phyloP scores from a whole-genome alignment of 2,888 invertebrate genomes.

The Tenthredo livida region DNA sequence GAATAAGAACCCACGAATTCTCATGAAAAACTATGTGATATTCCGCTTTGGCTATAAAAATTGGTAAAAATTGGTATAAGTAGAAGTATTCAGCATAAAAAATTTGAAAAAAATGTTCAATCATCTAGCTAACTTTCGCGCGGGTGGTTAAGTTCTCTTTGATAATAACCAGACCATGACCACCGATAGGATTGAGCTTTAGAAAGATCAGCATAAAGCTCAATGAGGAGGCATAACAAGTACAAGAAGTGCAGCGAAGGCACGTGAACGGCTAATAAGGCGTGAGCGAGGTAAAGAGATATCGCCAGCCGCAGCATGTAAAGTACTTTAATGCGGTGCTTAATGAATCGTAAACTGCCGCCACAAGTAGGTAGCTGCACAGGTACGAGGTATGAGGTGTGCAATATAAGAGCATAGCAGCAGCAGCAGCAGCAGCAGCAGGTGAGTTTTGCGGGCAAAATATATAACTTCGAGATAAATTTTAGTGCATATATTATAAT shows the following conservation, averaged over 20 bases:
- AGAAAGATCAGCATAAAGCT: background rate
- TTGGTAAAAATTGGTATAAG: too few species aligned
- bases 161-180: background rate
- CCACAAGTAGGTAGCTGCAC: slow-evolving; percentile 43
- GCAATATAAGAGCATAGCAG: background rate
- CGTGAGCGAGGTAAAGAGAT: slow-evolving; percentile 33
- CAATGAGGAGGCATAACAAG: background rate
- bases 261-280: slow-evolving; percentile 44
- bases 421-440: background rate
- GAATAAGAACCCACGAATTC: too few species aligned
- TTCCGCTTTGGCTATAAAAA: too few species aligned
- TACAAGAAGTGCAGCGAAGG: background rate
- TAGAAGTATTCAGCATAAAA: too few species aligned
- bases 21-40: too few species aligned
- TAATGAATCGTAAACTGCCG: slow-evolving; percentile 54
- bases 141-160: background rate
- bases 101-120: too few species aligned
- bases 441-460: slow-evolving; percentile 26
- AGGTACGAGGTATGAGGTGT: background rate
- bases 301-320: slow-evolving; percentile 47
- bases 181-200: background rate
- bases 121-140: too few species aligned
- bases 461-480: background rate
- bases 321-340: slow-evolving; percentile 50
- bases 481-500: background rate